Conservation (phyloP, 2,113 vertebrate species). For the Stegastes partitus region DNA sequence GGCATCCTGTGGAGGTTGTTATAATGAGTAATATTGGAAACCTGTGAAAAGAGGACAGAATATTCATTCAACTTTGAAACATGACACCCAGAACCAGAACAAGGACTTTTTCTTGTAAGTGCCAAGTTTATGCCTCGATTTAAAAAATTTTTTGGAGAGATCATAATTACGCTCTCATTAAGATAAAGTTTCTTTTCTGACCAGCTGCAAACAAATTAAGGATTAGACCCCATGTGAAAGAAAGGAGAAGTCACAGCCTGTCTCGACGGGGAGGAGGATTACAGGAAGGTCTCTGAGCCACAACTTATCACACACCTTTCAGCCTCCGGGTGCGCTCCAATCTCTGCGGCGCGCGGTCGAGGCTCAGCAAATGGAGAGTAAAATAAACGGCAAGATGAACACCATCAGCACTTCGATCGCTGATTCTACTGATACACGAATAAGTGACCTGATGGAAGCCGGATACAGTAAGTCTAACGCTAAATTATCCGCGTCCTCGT, state of each 20-base stretch:
- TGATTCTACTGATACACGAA: conserved; percentile 54
- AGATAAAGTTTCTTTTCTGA: background rate
- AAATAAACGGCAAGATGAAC: conserved; percentile 57
- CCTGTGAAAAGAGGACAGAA: conserved; percentile 1
- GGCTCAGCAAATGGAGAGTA: conserved; percentile 51
- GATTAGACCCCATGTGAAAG: conserved; percentile 4
- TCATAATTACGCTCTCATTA: background rate
- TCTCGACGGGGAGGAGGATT: conserved; percentile 67
- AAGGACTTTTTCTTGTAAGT: conserved; percentile 2
- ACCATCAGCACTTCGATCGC: conserved; percentile 29
- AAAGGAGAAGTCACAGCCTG: conserved; percentile 40
- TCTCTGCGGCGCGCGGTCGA: conserved; percentile 3
- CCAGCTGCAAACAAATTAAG: background rate
- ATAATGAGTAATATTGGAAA: background rate
- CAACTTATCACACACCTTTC: conserved; percentile 12
- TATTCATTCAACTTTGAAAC: conserved; percentile 3
- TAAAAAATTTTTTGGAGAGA: background rate
- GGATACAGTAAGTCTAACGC: conserved; percentile 40
- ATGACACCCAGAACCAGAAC: conserved; percentile 8
- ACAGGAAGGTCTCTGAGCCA: conserved; percentile 41
- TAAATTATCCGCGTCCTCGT: conserved; percentile 41
- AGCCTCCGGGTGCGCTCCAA: conserved; percentile 28
- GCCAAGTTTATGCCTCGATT: too few species aligned
- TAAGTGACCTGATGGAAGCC: conserved; percentile 55
- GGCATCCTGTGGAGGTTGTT: background rate